phyloP scores from a whole-genome alignment of 2,113 vertebrate genomes.

The Alectura lathami region DNA sequence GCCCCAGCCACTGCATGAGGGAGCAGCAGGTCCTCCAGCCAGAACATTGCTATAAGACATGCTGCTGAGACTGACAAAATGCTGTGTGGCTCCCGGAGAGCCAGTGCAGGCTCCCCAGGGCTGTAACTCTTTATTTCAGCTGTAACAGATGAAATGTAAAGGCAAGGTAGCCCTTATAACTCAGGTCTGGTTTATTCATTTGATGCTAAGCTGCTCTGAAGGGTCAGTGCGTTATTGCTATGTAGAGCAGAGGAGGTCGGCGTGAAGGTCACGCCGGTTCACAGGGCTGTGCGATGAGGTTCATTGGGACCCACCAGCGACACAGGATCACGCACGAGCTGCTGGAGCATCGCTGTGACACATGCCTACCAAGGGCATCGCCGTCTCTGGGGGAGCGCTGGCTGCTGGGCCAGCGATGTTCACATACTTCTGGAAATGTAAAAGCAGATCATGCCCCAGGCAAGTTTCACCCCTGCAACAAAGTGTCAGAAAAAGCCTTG shows the following conservation, averaged over 20 bases:
- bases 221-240: not conserved
- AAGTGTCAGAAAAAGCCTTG: not conserved
- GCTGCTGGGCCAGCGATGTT: not conserved
- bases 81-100: not conserved
- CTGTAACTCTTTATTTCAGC: not conserved
- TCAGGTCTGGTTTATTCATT: slow-evolving; percentile 7
- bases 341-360: not conserved
- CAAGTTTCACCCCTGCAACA: not conserved
- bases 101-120: not conserved
- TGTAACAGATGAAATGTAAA: slow-evolving; percentile 7
- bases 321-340: not conserved
- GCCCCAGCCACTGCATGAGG: not conserved
- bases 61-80: not conserved
- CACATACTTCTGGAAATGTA: not conserved
- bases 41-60: not conserved
- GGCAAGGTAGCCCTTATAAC: not conserved
- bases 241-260: not conserved
- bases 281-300: not conserved
- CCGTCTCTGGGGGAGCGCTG: not conserved
- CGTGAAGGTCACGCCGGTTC: not conserved
- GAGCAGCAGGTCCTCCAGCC: not conserved
- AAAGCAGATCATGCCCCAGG: not conserved
- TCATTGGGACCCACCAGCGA: not conserved
- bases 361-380: not conserved
- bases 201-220: not conserved